Evolutionary conservation across 2,113 vertebrate genomes (phyloP), one percentile per base, ranked within the genome.

Genomic region (Nematolebias whitei): DNA sequence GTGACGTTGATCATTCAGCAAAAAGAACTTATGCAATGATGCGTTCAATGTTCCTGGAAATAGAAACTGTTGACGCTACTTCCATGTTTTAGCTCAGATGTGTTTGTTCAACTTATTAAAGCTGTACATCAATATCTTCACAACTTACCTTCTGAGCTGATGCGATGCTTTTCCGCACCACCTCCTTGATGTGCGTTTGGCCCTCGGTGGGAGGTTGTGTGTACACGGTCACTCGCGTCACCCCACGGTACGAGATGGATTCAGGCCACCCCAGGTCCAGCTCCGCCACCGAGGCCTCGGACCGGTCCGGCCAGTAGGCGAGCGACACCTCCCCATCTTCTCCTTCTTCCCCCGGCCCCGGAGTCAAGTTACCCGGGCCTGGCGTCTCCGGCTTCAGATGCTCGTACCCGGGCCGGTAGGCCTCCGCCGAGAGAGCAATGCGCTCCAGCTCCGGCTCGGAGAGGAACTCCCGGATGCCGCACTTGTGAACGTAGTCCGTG

Each of bases 251-350:
- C 3, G 95, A 94, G 8, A 90, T 79, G 44, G 90, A 85, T 41
- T 98, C 96, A 0, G 96, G 98, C 98, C 98, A 99, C 53, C 98
- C 97, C 19, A 99, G 89, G 88, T 99, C 98, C 86, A 99, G 89
- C 68, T 96, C 93, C 0, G 95, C 96, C 71, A 97, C 95, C 35
- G 95, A 96, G 43, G 88, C 93, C 79, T 99, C 98, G 0, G 98
- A 98, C 35, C 92, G 91, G 86, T 99, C 95, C 0, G 98, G 98
- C 98, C 98, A 99, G 63, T 99, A 99, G 71, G 96, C 93, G 65
- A 98, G 90, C 0, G 98, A 99, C 1, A 95, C 92, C 1, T 89
- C 82, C 0, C 85, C 54, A 1, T 93, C 93, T 2, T 91, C 90
- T 0, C 82, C 86, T 0, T 79, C 87, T 1, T 84, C 85, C 16